Conservation (phyloP, 2,888 invertebrate genomes). For the Boloria selene region DNA sequence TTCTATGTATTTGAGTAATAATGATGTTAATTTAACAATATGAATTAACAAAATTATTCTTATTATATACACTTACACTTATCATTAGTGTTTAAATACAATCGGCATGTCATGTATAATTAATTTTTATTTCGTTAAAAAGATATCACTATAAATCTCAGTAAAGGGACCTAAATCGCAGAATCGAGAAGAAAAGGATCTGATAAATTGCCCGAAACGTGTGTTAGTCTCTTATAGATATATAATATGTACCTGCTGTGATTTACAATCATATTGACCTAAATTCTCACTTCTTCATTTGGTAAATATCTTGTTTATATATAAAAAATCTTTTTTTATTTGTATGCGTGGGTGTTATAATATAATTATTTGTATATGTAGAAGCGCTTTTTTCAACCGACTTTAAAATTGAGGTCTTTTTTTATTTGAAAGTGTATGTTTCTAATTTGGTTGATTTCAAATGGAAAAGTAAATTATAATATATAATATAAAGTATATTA, state of each 20-base stretch:
- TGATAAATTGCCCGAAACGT: constrained; percentile 13
- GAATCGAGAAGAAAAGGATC: constrained; percentile 16
- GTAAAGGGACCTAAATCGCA: constrained; percentile 3
- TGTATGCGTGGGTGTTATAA: background rate
- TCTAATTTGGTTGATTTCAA: too few relatives aligned
- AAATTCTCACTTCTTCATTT: constrained; percentile 6
- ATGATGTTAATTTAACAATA: too few relatives aligned
- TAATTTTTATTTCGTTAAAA: background rate
- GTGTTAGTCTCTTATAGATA: constrained; percentile 12
- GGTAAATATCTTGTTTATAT: background rate
- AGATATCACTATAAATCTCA: constrained; percentile 1
- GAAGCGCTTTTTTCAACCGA: too few relatives aligned
- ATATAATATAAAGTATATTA: too few relatives aligned
- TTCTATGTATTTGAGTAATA: too few relatives aligned
- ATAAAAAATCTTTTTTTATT: background rate
- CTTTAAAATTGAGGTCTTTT: too few relatives aligned
- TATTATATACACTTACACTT: too few relatives aligned
- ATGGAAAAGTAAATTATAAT: too few relatives aligned
- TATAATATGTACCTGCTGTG: constrained; percentile 7
- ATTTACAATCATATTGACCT: constrained; percentile 18
- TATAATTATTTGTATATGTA: too few relatives aligned
- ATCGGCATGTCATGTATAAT: background rate
- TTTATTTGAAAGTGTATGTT: too few relatives aligned
- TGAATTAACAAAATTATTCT: too few relatives aligned
- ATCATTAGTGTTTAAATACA: too few relatives aligned